Conservation (phyloP, 2,888 invertebrate species). For the Lithodes maja region DNA sequence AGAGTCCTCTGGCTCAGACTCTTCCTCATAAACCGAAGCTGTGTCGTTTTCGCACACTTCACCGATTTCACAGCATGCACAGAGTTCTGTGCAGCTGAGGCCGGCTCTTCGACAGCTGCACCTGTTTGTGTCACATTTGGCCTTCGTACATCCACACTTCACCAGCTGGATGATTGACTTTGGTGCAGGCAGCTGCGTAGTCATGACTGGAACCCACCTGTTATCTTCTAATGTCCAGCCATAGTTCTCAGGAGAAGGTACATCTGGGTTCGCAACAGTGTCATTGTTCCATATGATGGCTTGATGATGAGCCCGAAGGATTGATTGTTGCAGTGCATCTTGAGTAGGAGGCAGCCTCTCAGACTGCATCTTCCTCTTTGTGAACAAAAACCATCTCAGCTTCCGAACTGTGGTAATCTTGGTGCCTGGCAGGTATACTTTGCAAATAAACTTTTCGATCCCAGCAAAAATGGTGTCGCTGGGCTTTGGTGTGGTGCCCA, state of each 20-base stretch:
- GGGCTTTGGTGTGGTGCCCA: neutral
- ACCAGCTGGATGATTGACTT: neutral
- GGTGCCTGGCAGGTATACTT: neutral
- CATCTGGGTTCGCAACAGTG: conserved; percentile 11
- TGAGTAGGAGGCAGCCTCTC: conserved; percentile 1
- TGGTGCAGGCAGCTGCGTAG: neutral
- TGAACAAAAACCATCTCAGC: conserved; percentile 12
- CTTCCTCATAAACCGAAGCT: neutral
- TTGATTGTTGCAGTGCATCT: neutral
- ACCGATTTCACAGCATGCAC: neutral
- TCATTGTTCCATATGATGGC: conserved; percentile 16
- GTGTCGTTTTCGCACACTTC: conserved; percentile 8
- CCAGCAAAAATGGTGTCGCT: neutral
- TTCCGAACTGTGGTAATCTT: neutral
- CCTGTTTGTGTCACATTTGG: neutral
- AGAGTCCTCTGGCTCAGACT: neutral
- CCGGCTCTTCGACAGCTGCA: neutral
- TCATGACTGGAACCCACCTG: conserved; percentile 13
- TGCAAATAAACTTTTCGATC: neutral
- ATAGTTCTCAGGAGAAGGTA: neutral
- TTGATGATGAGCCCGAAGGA: conserved; percentile 5
- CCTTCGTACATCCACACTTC: neutral
- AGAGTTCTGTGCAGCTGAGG: neutral
- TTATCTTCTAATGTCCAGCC: neutral
- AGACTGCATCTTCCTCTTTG: neutral